These are phyloP conservation scores for Gymnopithys bicolor DNA, from an alignment of 2,797 vertebrate genomes.

Conservation along the genomic window DNA sequence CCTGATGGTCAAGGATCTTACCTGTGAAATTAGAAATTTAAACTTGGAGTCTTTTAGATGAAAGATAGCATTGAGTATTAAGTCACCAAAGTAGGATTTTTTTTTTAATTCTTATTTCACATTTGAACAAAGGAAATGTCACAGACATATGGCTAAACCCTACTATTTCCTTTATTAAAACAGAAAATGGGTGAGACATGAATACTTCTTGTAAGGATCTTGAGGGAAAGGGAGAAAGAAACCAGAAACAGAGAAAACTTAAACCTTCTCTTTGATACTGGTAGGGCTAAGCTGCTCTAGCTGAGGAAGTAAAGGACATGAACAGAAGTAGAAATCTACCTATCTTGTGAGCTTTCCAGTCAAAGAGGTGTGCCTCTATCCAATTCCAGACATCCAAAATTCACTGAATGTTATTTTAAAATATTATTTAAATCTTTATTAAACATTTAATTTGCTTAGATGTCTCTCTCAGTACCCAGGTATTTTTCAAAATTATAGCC, in stretches of 20 bases:
- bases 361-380: background rate
- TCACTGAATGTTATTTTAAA: background rate
- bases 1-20: background rate
- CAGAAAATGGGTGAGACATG: fast-evolving
- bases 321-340: background rate
- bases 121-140: background rate
- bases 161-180: background rate
- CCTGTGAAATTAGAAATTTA: background rate
- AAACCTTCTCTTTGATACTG: background rate
- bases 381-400: background rate
- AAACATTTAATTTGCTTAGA: background rate
- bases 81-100: background rate
- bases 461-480: background rate
- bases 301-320: background rate
- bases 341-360: background rate
- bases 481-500: background rate
- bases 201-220: background rate
- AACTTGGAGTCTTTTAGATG: background rate
- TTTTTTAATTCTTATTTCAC: background rate
- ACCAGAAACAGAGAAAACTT: background rate
- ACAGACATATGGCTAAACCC: background rate
- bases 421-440: background rate
- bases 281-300: background rate
- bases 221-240: background rate
- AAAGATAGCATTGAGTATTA: background rate